Conservation (phyloP, 2,888 invertebrate species). For the Lysandra bellargus region DNA sequence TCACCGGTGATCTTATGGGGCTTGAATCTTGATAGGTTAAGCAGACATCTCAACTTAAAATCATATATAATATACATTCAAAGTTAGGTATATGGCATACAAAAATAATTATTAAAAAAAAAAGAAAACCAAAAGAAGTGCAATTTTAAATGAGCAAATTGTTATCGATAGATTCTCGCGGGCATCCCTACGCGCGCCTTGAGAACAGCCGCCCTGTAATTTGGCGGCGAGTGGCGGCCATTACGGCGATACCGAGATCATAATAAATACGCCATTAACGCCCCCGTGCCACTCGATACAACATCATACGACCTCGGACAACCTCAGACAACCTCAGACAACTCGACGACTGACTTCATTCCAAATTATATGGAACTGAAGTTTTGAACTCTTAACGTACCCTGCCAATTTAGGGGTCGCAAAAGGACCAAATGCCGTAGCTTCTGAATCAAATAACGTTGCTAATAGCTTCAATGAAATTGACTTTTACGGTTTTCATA, state of each 20-base stretch:
- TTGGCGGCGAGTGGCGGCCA: conserved; percentile 80
- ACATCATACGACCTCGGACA: conserved; percentile 48
- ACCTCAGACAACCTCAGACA: conserved; percentile 49
- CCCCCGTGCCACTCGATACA: conserved; percentile 72
- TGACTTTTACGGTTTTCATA: conserved; percentile 56
- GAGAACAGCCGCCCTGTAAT: conserved; percentile 78
- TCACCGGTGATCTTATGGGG: too few species aligned
- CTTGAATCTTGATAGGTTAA: too few species aligned
- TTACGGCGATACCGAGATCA: conserved; percentile 79
- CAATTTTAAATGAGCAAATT: conserved; percentile 28
- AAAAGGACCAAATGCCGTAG: neutral
- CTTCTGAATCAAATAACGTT: neutral
- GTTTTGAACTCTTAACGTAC: neutral
- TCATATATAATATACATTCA: too few species aligned
- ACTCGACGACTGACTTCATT: conserved; percentile 36
- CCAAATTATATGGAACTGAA: conserved; percentile 2
- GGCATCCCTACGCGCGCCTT: conserved; percentile 64
- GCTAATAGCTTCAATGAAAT: conserved; percentile 47
- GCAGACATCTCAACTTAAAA: neutral
- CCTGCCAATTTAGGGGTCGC: neutral
- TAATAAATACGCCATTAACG: conserved; percentile 81
- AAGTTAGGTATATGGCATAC: neutral
- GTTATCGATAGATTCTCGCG: conserved; percentile 42
- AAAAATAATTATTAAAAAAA: neutral
- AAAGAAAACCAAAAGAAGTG: neutral